These are phyloP conservation scores for Melanitta fusca DNA, from an alignment of 2,797 vertebrate genomes.

Conservation along the genomic window DNA sequence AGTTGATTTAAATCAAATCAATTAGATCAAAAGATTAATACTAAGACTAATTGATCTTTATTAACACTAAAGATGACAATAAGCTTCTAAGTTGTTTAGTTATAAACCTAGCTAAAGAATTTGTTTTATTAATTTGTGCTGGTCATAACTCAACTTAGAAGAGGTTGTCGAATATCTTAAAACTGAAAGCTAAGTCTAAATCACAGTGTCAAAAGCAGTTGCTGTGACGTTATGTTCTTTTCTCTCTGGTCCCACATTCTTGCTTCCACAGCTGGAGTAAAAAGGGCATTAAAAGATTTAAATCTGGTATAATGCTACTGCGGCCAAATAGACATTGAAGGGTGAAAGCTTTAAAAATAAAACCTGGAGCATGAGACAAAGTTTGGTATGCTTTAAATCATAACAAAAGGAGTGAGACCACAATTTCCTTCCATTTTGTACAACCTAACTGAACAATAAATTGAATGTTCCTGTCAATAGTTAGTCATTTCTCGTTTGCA, in stretches of 20 bases:
- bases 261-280: background rate
- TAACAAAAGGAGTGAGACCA: background rate
- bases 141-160: background rate
- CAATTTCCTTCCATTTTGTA: background rate
- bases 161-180: background rate
- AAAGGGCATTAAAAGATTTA: background rate
- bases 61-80: background rate
- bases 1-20: background rate
- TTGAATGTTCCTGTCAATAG: background rate
- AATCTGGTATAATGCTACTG: background rate
- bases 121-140: background rate
- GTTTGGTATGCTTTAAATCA: background rate
- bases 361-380: background rate
- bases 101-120: background rate
- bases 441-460: too few species aligned
- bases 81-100: background rate
- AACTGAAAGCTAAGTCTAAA: background rate
- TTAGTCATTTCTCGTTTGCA: too few species aligned
- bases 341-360: background rate
- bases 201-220: background rate
- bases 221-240: fast-evolving
- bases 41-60: background rate
- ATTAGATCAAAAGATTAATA: background rate
- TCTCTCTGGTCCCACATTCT: background rate
- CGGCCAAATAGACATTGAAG: background rate